Conservation (phyloP, 2,888 invertebrate species). For the Amblyteles armatorius region DNA sequence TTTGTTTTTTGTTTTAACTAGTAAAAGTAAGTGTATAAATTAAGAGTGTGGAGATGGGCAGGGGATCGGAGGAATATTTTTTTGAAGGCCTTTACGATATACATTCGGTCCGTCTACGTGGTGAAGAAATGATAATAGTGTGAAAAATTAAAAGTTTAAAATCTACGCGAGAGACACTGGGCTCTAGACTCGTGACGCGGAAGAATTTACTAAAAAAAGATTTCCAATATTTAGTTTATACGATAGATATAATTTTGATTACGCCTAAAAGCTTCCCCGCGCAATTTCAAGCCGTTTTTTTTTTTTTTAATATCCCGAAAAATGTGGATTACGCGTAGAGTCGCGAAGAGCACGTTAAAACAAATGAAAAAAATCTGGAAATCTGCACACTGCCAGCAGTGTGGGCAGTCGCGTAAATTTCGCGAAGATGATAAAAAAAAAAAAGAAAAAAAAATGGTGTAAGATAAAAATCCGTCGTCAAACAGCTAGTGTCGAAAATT, state of each 20-base stretch:
- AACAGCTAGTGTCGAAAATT: not conserved
- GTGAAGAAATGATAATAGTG: not conserved
- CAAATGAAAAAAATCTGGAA: slow-evolving; percentile 27
- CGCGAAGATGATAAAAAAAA: slow-evolving; percentile 54
- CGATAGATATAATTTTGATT: slow-evolving; percentile 15
- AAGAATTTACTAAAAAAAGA: not conserved
- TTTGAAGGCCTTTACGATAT: not conserved
- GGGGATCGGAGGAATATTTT: slow-evolving; percentile 6
- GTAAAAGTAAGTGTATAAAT: slow-evolving; percentile 60
- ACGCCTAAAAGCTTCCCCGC: slow-evolving; percentile 24
- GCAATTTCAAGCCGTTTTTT: slow-evolving; percentile 5
- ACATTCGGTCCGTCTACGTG: not conserved
- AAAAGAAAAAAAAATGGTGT: not conserved
- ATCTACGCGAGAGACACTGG: not conserved
- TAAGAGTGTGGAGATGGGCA: slow-evolving; percentile 39
- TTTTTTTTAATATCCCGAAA: not conserved
- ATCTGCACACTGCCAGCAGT: slow-evolving; percentile 80
- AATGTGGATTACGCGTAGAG: not conserved
- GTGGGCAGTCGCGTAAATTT: slow-evolving; percentile 71
- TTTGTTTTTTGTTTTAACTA: slow-evolving; percentile 45
- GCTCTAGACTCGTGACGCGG: not conserved
- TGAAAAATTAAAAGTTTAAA: not conserved
- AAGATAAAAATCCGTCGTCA: slow-evolving; percentile 19
- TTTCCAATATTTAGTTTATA: slow-evolving; percentile 22
- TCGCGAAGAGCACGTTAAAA: not conserved